A percentile compares a stretch with the other conserved stretches of the same genome.
These are phyloP conservation scores for Myodes glareolus DNA, from an alignment of 2,113 vertebrate species.

Conservation along the genomic window DNA sequence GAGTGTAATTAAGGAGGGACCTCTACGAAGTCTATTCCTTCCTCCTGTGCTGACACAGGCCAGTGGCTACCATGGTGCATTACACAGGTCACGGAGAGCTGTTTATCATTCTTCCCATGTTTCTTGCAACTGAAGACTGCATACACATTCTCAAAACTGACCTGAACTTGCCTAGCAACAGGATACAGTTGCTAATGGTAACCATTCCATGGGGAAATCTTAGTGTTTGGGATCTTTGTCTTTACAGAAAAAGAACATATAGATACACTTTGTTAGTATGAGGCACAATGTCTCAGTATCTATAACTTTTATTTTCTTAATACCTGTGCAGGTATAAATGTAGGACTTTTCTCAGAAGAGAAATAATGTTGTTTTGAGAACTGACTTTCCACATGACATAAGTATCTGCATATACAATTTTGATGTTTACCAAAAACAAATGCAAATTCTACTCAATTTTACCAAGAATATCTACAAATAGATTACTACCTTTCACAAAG, in stretches of 20 bases:
- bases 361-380: not conserved
- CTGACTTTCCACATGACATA: not conserved
- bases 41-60: not conserved
- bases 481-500: not conserved
- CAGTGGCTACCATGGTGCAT: not conserved
- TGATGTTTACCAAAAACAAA: not conserved
- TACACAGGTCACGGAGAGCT: not conserved
- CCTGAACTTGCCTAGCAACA: conserved; percentile 69
- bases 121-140: not conserved
- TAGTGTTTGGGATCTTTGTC: conserved; percentile 33
- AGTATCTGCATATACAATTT: not conserved
- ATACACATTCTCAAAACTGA: conserved; percentile 44
- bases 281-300: not conserved
- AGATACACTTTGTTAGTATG: not conserved
- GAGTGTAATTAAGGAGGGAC: not conserved
- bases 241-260: conserved; percentile 25
- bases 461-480: not conserved
- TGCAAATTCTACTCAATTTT: not conserved
- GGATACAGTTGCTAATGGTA: conserved; percentile 66
- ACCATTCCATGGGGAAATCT: conserved; percentile 55
- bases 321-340: not conserved
- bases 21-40: not conserved
- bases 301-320: not conserved
- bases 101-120: not conserved
- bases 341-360: conserved; percentile 3